phyloP scores from a whole-genome alignment of 2,888 invertebrate genomes.

The Drosophila stalkeri region DNA sequence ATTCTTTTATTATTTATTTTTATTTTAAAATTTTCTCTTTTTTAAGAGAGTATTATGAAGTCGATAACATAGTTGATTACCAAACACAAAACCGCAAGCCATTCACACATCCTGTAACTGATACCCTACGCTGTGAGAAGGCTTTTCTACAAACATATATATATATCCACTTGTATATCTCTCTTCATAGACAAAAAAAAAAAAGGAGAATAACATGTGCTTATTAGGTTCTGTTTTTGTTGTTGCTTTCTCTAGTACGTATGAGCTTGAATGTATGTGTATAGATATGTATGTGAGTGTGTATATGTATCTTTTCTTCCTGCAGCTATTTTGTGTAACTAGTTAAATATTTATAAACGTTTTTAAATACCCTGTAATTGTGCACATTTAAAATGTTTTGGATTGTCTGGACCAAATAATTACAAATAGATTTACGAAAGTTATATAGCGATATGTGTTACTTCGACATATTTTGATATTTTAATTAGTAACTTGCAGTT shows the following conservation, averaged over 20 bases:
- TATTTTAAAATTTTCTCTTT: not conserved
- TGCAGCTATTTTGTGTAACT: slow-evolving; percentile 34
- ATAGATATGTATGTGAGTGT: slow-evolving; percentile 10
- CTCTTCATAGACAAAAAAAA: slow-evolving; percentile 10
- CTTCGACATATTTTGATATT: not conserved
- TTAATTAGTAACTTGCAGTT: not conserved
- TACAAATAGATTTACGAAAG: not conserved
- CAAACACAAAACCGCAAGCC: slow-evolving; percentile 2
- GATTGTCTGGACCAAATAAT: not conserved
- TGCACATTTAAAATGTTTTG: not conserved
- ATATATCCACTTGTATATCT: slow-evolving; percentile 26
- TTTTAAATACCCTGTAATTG: slow-evolving; percentile 24
- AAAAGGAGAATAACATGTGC: slow-evolving; percentile 28
- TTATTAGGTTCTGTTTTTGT: slow-evolving; percentile 46
- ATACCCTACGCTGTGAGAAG: slow-evolving; percentile 22
- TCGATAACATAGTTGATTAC: not conserved
- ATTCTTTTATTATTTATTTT: not conserved
- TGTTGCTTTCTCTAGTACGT: slow-evolving; percentile 9
- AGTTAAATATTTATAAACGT: slow-evolving; percentile 58
- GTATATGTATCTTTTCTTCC: slow-evolving; percentile 14
- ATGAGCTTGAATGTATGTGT: slow-evolving; percentile 2
- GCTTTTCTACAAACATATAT: slow-evolving; percentile 28
- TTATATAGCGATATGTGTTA: not conserved
- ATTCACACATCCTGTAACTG: slow-evolving; percentile 15
- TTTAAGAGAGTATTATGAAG: not conserved